phyloP scores from a whole-genome alignment of 2,888 invertebrate genomes.

The Cosmia trapezina region DNA sequence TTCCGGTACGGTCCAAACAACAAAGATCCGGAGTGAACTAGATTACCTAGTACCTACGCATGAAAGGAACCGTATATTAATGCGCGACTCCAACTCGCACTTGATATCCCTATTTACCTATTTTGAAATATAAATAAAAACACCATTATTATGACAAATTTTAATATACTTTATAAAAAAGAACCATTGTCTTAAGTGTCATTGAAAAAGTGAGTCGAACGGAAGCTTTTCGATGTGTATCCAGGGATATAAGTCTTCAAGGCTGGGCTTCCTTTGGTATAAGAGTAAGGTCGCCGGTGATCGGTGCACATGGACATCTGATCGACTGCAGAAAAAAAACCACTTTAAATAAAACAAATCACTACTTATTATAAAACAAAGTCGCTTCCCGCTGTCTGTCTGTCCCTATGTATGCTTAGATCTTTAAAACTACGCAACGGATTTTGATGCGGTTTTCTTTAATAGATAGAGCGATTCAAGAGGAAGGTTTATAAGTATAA shows the following conservation, averaged over 20 bases:
- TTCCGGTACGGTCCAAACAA: too few species aligned
- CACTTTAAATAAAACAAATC: neutral
- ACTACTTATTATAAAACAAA: too few species aligned
- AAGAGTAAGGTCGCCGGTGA: constrained; percentile 71
- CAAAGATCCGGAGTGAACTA: too few species aligned
- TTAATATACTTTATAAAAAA: constrained; percentile 20
- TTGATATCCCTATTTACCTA: too few species aligned
- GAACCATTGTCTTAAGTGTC: constrained; percentile 17
- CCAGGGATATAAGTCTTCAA: constrained; percentile 69
- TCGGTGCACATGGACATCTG: constrained; percentile 76
- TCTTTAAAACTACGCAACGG: too few species aligned
- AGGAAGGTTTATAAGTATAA: too few species aligned
- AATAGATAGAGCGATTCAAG: too few species aligned
- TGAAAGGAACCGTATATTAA: neutral
- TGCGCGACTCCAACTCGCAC: neutral
- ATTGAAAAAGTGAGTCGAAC: constrained; percentile 48
- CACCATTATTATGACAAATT: neutral
- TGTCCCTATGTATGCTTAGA: too few species aligned
- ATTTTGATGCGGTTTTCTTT: too few species aligned
- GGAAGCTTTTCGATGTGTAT: constrained; percentile 64
- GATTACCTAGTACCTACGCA: neutral
- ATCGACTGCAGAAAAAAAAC: constrained; percentile 68
- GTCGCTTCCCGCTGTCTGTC: too few species aligned
- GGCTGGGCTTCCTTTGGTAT: constrained; percentile 60
- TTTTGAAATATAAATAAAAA: constrained; percentile 1